A percentile compares a stretch with the other conserved stretches of the same genome.
Conservation (phyloP, 2,113 vertebrate species). For the Zootoca vivipara region DNA sequence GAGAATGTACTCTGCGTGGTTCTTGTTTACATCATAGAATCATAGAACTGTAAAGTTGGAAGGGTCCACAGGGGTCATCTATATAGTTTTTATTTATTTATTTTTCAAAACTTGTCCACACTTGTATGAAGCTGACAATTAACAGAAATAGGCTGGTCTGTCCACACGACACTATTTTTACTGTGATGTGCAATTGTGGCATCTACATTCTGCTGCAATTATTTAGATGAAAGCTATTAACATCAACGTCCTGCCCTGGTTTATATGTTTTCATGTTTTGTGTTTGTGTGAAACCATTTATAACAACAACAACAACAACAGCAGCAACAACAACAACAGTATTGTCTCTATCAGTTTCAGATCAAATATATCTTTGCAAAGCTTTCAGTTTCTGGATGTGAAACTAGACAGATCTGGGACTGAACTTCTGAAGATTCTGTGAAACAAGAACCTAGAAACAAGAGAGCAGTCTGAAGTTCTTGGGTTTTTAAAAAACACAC, state of each 20-base stretch:
- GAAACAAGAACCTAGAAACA: neutral
- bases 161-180: neutral
- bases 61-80: too few relatives aligned
- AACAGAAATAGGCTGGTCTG: neutral
- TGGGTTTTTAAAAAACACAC: neutral
- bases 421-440: neutral
- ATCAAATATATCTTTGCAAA: neutral
- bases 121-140: too few relatives aligned
- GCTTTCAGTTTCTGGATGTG: neutral
- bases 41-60: too few relatives aligned
- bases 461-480: neutral
- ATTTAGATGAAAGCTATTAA: neutral
- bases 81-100: too few relatives aligned
- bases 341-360: neutral
- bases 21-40: neutral
- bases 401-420: neutral
- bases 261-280: neutral
- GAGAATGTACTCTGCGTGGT: neutral
- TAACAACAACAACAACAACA: neutral
- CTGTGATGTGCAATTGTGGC: too few relatives aligned
- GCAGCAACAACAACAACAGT: neutral
- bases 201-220: neutral
- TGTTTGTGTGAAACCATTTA: neutral
- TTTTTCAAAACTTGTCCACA: too few relatives aligned
- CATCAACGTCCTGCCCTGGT: neutral